Percentiles rank a stretch among this genome's conserved stretches.
These are phyloP conservation scores for Sparus aurata DNA, from an alignment of 2,797 vertebrate genomes.

Conservation along the genomic window DNA sequence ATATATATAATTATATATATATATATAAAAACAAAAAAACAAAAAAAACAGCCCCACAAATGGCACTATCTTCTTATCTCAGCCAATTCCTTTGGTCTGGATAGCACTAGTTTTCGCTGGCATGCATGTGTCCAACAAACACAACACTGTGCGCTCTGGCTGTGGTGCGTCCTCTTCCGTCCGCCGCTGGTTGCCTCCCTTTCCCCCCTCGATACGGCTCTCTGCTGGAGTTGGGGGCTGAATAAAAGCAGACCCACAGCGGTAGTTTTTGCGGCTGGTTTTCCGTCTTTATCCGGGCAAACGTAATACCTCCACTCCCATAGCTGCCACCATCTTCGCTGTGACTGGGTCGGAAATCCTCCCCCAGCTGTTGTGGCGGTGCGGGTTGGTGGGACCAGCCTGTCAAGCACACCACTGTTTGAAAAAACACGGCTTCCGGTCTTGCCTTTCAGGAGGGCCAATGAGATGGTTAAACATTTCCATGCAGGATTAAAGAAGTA, in stretches of 20 bases:
- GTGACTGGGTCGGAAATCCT: constrained; percentile 78
- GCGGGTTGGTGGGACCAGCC: constrained; percentile 51
- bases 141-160: constrained; percentile 70
- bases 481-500: not conserved
- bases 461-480: not conserved
- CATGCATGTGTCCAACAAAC: constrained; percentile 76
- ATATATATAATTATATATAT: no score
- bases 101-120: constrained; percentile 68
- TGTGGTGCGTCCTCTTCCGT: constrained; percentile 81
- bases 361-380: constrained; percentile 79
- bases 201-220: constrained; percentile 40
- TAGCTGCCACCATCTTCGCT: constrained; percentile 79
- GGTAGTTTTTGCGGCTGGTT: constrained; percentile 16
- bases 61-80: constrained; percentile 46
- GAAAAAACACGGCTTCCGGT: constrained; percentile 57
- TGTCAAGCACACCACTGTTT: constrained; percentile 44
- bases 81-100: constrained; percentile 55
- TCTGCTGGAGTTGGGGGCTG: constrained; percentile 39
- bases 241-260: constrained; percentile 19
- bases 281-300: constrained; percentile 56
- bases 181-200: constrained; percentile 75
- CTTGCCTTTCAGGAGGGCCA: not conserved
- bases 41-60: constrained; percentile 20
- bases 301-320: constrained; percentile 40
- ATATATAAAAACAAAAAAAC: no score